Percentiles rank a stretch among this genome's conserved stretches.
phyloP scores from a whole-genome alignment of 2,113 vertebrate species.

The Condylura cristata region DNA sequence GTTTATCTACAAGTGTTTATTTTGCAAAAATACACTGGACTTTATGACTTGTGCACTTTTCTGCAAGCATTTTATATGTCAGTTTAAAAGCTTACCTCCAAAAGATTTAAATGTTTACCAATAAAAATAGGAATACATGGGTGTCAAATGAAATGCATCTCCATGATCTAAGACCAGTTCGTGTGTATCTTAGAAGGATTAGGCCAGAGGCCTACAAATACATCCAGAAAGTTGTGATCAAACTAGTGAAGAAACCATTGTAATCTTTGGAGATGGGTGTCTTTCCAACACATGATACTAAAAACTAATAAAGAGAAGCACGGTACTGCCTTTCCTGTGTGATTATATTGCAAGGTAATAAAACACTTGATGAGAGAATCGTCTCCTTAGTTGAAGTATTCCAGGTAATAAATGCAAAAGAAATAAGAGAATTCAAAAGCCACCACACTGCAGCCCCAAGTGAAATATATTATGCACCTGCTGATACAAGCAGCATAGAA shows the following conservation, averaged over 20 bases:
- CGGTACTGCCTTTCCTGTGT: not conserved
- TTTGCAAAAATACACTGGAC: not conserved
- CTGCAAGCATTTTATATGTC: not conserved
- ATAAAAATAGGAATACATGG: not conserved
- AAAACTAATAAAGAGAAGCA: not conserved
- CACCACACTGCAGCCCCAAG: not conserved
- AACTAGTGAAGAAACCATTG: not conserved
- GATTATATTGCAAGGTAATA: constrained; percentile 1
- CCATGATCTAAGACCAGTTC: not conserved
- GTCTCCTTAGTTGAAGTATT: constrained; percentile 1
- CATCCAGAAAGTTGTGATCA: not conserved
- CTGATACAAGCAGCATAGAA: not conserved
- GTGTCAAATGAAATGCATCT: not conserved
- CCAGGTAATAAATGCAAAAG: constrained; percentile 19
- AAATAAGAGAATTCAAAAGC: not conserved
- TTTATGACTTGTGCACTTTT: not conserved
- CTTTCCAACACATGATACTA: not conserved
- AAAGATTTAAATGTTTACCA: too few species aligned
- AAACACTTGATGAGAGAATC: not conserved
- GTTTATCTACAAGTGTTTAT: not conserved
- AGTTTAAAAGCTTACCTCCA: not conserved
- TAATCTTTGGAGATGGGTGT: not conserved
- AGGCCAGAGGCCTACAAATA: not conserved
- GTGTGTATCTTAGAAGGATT: not conserved
- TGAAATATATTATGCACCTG: not conserved